A percentile compares a stretch with the other conserved stretches of the same genome.
These are phyloP conservation scores for Ptiloglossa arizonensis DNA, from an alignment of 1,140 invertebrate genomes.

Conservation along the genomic window DNA sequence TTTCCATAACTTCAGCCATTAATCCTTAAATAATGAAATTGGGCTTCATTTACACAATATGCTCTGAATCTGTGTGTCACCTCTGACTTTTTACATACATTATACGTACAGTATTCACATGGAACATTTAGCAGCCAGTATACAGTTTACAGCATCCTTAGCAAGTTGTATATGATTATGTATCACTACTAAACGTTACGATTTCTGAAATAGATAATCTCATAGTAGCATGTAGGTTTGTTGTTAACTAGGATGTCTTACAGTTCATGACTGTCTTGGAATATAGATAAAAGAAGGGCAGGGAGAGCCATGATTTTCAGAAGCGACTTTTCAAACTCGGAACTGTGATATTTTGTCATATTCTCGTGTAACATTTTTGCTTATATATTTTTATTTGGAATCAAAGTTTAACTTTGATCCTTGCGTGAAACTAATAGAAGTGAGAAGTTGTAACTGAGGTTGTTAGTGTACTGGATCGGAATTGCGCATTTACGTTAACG, in stretches of 20 bases:
- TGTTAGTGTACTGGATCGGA: conserved; percentile 44
- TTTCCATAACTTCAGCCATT: conserved; percentile 29
- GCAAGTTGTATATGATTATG: conserved; percentile 78
- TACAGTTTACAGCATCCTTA: conserved; percentile 77
- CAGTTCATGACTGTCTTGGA: conserved; percentile 65
- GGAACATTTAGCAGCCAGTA: conserved; percentile 79
- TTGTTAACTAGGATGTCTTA: conserved; percentile 77
- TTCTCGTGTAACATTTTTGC: conserved; percentile 66
- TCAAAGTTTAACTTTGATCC: conserved; percentile 46
- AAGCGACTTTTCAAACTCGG: conserved; percentile 70
- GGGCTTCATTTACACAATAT: conserved; percentile 44
- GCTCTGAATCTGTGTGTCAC: conserved; percentile 54
- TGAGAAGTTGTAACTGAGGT: conserved; percentile 17
- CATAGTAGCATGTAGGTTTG: conserved; percentile 75
- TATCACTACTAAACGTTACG: conserved; percentile 75
- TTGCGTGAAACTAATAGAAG: conserved; percentile 43
- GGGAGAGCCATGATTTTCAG: conserved; percentile 72
- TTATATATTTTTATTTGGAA: conserved; percentile 57
- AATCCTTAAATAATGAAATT: conserved; percentile 37
- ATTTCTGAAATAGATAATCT: conserved; percentile 76
- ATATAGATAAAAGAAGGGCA: conserved; percentile 52
- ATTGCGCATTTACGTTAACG: conserved; percentile 67
- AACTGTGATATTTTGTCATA: conserved; percentile 77
- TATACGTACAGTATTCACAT: conserved; percentile 78
- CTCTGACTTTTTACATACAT: conserved; percentile 63